Conservation (phyloP, 2,797 vertebrate genomes). For the Neoniphon sammara region DNA sequence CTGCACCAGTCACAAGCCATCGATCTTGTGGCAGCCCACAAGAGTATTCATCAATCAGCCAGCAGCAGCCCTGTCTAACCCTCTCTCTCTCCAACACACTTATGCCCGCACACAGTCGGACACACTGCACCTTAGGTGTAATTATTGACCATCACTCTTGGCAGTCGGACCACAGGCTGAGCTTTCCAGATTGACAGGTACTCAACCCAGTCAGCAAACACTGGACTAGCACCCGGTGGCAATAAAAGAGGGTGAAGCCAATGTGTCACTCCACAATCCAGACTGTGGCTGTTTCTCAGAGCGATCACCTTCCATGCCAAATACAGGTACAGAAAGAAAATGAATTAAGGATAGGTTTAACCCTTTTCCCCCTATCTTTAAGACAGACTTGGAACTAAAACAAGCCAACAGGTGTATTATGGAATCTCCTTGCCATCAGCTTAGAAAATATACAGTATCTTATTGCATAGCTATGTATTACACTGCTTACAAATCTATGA, state of each 20-base stretch:
- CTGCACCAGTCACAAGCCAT: constrained; percentile 45
- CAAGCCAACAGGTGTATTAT: too few relatives aligned
- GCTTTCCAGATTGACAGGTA: constrained; percentile 40
- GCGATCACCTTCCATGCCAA: constrained; percentile 50
- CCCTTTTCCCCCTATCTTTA: constrained; percentile 1
- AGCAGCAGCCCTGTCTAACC: constrained; percentile 45
- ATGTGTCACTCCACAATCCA: constrained; percentile 42
- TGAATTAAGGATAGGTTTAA: constrained; percentile 22
- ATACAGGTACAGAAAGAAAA: constrained; percentile 3
- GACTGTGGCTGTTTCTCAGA: constrained; percentile 40
- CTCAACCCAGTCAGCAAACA: constrained; percentile 38
- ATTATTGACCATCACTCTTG: constrained; percentile 57
- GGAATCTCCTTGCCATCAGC: not conserved
- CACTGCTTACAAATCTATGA: too few relatives aligned
- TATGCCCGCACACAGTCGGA: too few relatives aligned
- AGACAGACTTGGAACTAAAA: constrained; percentile 42
- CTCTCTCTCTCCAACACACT: constrained; percentile 1
- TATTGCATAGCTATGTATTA: too few relatives aligned
- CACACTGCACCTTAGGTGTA: constrained; percentile 34
- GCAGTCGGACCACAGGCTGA: constrained; percentile 44
- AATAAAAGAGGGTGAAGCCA: constrained; percentile 16
- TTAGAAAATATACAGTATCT: too few relatives aligned
- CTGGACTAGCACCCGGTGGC: constrained; percentile 7
- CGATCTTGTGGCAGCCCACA: constrained; percentile 47
- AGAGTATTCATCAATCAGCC: constrained; percentile 64